phyloP scores from a whole-genome alignment of 2,113 vertebrate species.

The Mesoclemmys tuberculata region DNA sequence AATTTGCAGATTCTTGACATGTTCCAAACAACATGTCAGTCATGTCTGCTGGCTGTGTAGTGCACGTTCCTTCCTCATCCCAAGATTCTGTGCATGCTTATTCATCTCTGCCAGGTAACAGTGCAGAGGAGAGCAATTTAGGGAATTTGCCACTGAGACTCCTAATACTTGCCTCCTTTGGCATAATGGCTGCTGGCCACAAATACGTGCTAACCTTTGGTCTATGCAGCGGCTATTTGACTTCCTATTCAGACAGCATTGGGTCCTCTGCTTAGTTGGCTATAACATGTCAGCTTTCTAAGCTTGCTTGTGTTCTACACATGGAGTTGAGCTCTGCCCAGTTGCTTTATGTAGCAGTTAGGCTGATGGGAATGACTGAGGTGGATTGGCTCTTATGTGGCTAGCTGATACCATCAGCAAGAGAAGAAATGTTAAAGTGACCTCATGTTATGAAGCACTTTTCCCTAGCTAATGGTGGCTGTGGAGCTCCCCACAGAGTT shows the following conservation, averaged over 20 bases:
- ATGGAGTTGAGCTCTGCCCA: not conserved
- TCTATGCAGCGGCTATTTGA: not conserved
- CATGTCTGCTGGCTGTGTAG: not conserved
- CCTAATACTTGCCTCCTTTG: not conserved
- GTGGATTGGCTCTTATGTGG: not conserved
- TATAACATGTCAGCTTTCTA: not conserved
- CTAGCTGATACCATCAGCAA: not conserved
- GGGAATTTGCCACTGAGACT: not conserved
- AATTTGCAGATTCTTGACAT: not conserved
- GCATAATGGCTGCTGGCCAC: not conserved
- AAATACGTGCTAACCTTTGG: not conserved
- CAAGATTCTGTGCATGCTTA: not conserved
- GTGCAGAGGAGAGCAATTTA: not conserved
- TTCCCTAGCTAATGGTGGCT: not conserved
- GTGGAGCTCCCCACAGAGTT: not conserved
- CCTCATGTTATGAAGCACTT: fast-evolving
- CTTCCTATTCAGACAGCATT: not conserved
- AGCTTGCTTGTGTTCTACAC: not conserved
- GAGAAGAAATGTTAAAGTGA: not conserved
- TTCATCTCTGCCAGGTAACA: not conserved
- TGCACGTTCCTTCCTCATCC: not conserved
- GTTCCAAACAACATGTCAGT: not conserved
- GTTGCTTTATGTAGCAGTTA: not conserved
- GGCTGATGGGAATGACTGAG: not conserved
- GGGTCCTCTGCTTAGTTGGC: not conserved